These are phyloP conservation scores for Drepanosiphum platanoidis DNA, from an alignment of 2,888 invertebrate genomes.

Conservation along the genomic window DNA sequence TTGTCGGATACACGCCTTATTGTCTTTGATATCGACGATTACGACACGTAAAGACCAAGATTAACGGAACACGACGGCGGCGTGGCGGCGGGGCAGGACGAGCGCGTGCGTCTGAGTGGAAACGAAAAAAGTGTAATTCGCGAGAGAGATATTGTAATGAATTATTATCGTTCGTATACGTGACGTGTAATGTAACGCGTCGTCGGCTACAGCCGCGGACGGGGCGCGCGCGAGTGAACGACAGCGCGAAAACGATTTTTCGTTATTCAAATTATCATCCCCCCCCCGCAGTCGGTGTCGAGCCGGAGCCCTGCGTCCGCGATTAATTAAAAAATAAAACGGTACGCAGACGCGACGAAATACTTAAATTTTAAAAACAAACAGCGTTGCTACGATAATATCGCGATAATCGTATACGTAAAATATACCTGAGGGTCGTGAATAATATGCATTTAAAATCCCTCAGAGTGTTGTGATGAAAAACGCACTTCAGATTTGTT, in stretches of 20 bases:
- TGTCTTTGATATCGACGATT: background rate
- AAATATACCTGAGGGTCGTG: too few relatives aligned
- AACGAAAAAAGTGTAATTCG: background rate
- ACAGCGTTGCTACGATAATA: too few relatives aligned
- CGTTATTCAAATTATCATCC: conserved; percentile 14
- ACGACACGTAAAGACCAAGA: conserved; percentile 12
- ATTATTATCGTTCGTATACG: too few relatives aligned
- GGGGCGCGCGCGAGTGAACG: background rate
- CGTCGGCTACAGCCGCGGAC: background rate
- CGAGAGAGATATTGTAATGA: background rate
- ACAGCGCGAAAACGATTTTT: background rate
- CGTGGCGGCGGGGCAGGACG: too few relatives aligned
- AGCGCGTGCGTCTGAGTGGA: background rate
- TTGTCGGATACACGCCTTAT: background rate
- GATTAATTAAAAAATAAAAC: conserved; percentile 36
- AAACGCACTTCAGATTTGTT: too few relatives aligned
- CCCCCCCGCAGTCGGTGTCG: background rate
- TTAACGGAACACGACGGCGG: background rate
- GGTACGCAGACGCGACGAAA: too few relatives aligned
- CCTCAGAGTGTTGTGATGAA: too few relatives aligned
- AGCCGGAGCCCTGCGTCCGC: background rate
- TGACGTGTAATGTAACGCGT: too few relatives aligned
- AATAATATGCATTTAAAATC: too few relatives aligned
- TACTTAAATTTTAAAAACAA: too few relatives aligned
- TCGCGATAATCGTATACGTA: too few relatives aligned